Evolutionary conservation across 1,140 invertebrate species (phyloP), one percentile per base, ranked within the genome.

Genomic region (Melanaphis sacchari): DNA sequence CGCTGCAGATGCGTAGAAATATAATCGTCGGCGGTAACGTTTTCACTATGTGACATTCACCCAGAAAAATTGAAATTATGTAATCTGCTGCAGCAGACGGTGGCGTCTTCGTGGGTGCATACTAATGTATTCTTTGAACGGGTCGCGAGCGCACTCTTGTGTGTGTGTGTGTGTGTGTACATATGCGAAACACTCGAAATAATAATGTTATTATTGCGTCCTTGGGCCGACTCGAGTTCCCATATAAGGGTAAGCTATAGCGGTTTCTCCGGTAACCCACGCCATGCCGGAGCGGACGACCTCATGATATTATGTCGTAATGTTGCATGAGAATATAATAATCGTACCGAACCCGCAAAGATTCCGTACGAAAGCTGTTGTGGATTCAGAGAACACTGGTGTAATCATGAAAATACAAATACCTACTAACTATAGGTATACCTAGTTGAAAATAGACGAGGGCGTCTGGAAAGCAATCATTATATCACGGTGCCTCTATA

Each of bases 201-300:
- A 15, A 91, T 82, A 82, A 82, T 82, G 90, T 49, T 82, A 49
- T 85, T 82, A 40, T 49, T 21, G 41, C 91, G 91, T 93, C 91
- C 91, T 93, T 93, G 91, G 91, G 76, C 76, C 46, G 36, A 92
- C 81, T 84, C 81, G 36, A 41, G 81, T 85, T 85, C 36, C 91
- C 91, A 84, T 93, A 93, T 93, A 93, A 93, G 91, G 91, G 91
- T 85, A 85, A 85, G 46, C 81, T 41, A n/a, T 91, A 93, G 91
- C 91, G 91, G 91, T 93, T 93, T 93, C 91, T 84, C 81, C 81
- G 46, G 49, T 24, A 93, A 93, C 91, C 91, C 91, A 93, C 81
- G 81, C 90, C 43, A 49, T 26, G 31, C 66, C 49, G 40, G 11
- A 84, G 91, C 91, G 91, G 76, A 92, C 46, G 91, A 92, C 91